Evolutionary conservation across 2,113 vertebrate genomes (phyloP).

Genomic region (Dromaius novaehollandiae): DNA sequence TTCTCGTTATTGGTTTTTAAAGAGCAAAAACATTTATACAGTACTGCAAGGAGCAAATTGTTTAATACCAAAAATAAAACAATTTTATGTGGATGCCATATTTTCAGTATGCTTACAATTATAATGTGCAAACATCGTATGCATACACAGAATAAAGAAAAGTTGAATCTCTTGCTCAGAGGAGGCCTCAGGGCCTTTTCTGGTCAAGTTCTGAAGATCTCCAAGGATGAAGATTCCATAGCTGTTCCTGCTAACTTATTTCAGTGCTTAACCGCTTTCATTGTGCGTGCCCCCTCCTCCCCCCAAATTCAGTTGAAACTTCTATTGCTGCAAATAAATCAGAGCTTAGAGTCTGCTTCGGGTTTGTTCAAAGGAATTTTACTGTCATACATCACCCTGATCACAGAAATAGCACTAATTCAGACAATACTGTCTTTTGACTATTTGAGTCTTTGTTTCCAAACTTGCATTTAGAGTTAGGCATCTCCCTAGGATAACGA

Average conservation of each 20-base stretch:
- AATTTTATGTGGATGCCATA: background rate
- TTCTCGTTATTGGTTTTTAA: background rate
- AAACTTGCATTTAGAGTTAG: background rate
- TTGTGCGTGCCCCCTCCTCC: background rate
- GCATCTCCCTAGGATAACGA: background rate
- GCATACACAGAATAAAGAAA: background rate
- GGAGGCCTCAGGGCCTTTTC: background rate
- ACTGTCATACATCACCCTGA: background rate
- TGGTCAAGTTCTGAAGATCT: background rate
- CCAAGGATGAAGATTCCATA: background rate
- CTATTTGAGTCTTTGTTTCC: background rate
- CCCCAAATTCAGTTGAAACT: background rate
- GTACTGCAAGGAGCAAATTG: background rate
- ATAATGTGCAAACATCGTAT: background rate
- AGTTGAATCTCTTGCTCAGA: background rate
- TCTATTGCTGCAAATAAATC: background rate
- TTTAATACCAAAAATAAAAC: background rate
- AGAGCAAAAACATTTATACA: background rate
- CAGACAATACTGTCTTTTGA: background rate
- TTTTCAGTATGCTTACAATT: background rate
- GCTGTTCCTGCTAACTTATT: background rate
- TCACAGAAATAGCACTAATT: background rate
- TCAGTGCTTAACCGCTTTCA: background rate
- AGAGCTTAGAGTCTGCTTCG: background rate
- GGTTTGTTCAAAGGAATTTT: background rate